Percentiles rank a stretch among this genome's conserved stretches.
Evolutionary conservation across 2,113 vertebrate genomes (phyloP).

Genomic region (Aythya baeri): DNA sequence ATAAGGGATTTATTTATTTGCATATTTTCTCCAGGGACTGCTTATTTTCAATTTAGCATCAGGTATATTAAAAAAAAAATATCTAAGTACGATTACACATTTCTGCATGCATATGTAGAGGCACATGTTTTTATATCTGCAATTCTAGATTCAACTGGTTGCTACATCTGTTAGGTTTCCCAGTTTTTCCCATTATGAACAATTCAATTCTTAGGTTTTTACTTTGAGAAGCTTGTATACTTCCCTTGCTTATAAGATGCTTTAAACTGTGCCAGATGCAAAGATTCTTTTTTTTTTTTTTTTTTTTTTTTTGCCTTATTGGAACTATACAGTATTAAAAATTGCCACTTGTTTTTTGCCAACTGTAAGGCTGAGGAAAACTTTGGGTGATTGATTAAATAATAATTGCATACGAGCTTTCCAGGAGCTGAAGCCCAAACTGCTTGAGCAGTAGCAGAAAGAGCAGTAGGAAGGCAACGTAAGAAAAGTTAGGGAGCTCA

Average conservation of each 20-base stretch:
- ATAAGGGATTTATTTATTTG: neutral
- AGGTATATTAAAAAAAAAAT: neutral
- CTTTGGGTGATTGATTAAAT: neutral
- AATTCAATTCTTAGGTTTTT: neutral
- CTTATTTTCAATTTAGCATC: conserved; percentile 22
- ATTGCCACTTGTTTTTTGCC: neutral
- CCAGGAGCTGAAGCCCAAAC: neutral
- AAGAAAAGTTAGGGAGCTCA: neutral
- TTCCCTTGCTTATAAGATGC: neutral
- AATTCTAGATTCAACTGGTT: neutral
- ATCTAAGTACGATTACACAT: neutral
- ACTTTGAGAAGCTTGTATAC: neutral
- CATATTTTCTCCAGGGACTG: neutral
- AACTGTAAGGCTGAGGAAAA: neutral
- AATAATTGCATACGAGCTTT: neutral
- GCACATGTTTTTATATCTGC: neutral
- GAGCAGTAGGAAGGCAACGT: neutral
- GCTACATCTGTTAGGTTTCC: neutral
- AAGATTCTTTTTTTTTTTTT: neutral
- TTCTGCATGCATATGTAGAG: neutral
- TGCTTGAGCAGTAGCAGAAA: neutral
- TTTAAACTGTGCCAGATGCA: neutral
- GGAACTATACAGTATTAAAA: neutral
- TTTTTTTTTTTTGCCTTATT: neutral
- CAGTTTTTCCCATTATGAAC: neutral